A percentile compares a stretch with the other conserved stretches of the same genome.
Evolutionary conservation across 1,140 invertebrate genomes (phyloP).

Genomic region (Chrysomallon squamiferum): DNA sequence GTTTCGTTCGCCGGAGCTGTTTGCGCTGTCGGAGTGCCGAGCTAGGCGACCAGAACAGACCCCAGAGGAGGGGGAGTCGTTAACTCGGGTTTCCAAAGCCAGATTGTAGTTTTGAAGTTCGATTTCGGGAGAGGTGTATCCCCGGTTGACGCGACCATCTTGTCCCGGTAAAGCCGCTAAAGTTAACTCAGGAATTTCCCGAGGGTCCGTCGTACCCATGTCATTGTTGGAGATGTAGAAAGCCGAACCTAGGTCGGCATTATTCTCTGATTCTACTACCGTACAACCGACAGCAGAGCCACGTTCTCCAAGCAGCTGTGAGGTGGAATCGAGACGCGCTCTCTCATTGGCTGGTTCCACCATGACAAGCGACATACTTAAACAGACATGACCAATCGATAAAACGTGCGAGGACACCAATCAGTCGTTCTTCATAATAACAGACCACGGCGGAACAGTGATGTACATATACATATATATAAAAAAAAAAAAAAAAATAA

Average conservation of each 20-base stretch:
- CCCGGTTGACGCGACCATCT: constrained; percentile 49
- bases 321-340: constrained; percentile 52
- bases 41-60: neutral
- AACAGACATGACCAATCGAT: neutral
- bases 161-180: constrained; percentile 13
- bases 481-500: too few relatives aligned
- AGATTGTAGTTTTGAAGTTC: constrained; percentile 46
- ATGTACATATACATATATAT: too few relatives aligned
- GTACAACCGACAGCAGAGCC: constrained; percentile 1
- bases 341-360: constrained; percentile 47
- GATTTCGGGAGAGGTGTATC: constrained; percentile 55
- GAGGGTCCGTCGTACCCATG: constrained; percentile 7
- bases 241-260: constrained; percentile 5
- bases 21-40: neutral
- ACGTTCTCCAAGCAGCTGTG: constrained; percentile 32
- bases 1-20: neutral
- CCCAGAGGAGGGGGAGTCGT: neutral
- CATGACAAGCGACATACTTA: constrained; percentile 43
- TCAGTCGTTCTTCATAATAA: too few relatives aligned
- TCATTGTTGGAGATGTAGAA: constrained; percentile 1
- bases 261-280: constrained; percentile 8
- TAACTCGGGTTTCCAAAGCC: neutral
- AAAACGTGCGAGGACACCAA: too few relatives aligned
- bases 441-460: too few relatives aligned
- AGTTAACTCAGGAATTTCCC: constrained; percentile 13